A percentile compares a stretch with the other conserved stretches of the same genome.
Evolutionary conservation across 2,113 vertebrate species (phyloP).

Genomic region (Dromiciops gliroides): DNA sequence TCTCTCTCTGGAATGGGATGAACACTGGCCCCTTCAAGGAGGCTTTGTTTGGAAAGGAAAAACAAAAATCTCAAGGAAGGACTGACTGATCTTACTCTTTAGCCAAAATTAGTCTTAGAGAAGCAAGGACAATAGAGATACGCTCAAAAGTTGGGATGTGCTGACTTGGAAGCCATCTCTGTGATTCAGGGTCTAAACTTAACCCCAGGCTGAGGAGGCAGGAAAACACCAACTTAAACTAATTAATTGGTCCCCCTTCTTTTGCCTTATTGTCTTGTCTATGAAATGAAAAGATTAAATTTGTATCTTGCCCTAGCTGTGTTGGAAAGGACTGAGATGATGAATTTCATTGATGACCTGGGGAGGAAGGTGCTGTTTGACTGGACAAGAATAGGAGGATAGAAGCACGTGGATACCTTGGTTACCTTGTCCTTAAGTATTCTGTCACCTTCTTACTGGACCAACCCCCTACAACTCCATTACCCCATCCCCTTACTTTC

Average conservation of each 20-base stretch:
- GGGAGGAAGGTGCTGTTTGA: not conserved
- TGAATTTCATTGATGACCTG: not conserved
- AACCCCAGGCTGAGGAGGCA: not conserved
- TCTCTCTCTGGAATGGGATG: not conserved
- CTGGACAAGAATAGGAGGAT: not conserved
- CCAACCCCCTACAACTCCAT: no score
- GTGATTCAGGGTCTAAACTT: not conserved
- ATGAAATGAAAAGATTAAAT: not conserved
- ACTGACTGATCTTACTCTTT: not conserved
- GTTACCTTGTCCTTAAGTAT: not conserved
- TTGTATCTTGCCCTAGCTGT: not conserved
- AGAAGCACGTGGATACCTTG: not conserved
- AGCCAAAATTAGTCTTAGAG: not conserved
- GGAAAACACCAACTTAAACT: not conserved
- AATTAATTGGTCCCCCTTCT: not conserved
- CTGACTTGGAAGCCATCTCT: not conserved
- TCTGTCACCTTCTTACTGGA: not conserved
- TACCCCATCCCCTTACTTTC: not conserved
- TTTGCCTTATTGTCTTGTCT: not conserved
- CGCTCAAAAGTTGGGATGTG: not conserved
- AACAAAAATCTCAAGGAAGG: not conserved
- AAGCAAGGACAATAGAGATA: not conserved
- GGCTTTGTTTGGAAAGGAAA: not conserved
- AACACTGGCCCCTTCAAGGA: not conserved
- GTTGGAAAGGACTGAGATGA: not conserved